Evolutionary conservation across 1,140 invertebrate species (phyloP), one percentile per base, ranked within the genome.

Genomic region (Ostrea denselamellosa): DNA sequence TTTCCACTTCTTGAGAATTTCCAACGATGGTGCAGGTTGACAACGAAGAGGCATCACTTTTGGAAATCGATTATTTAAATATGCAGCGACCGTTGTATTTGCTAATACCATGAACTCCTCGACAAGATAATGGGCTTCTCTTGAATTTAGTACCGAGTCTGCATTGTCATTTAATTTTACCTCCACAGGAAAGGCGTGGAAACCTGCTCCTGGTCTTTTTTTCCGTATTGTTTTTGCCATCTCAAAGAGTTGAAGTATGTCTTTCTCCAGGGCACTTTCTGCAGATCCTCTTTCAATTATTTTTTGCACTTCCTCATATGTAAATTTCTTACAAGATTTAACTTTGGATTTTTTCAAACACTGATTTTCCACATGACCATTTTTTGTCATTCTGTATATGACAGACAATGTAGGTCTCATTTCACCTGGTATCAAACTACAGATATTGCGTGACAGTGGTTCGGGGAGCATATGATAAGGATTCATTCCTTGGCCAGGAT

Each of bases 381-480:
- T 87, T 82, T 53, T 87, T 12, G 68, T 83, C 34, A 93, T 87
- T 22, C 58, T 89, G 52, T 94, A 91, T n/a, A 92, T 91, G 0
- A 94, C 58, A 5, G 93, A 93, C 25, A 93, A 34, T 2, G 90
- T 88, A 77, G 91, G 91, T 88, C 94, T 87, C 56, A 93, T 90
- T 83, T 92, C 87, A 71, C 89, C 90, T 25, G 93, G 93, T 10
- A 94, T 71, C n/a, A 95, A 90, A 81, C 95, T 95, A 85, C 94
- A 95, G 14, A 94, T 68, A 87, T 95, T 91, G 17, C 91, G 87
- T 87, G 94, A 94, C 0, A 95, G 88, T 52, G 93, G 91, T 82
- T 92, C 90, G 12, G 95, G 95, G 8, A 95, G 85, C 95, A 95
- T 95, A 82, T 93, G 91, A 86, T 92, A 93, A 14, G 94, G 89